These are phyloP conservation scores for Gambusia yucatana DNA, from an alignment of 2,797 vertebrate genomes.

Conservation along the genomic window DNA sequence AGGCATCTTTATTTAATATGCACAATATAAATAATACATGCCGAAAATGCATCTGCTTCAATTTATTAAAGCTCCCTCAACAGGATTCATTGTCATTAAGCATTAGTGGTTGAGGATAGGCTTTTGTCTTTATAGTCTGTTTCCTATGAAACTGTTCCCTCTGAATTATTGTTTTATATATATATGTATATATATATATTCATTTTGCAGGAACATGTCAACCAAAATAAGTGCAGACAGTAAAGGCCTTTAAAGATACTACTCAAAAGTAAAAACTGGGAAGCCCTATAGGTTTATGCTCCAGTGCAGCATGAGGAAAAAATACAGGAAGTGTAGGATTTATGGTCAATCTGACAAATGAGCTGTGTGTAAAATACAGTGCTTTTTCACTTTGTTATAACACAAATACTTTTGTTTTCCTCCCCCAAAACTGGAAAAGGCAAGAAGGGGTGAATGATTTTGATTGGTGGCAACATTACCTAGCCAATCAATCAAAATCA, in stretches of 20 bases:
- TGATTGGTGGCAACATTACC: constrained; percentile 73
- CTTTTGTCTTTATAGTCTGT: constrained; percentile 70
- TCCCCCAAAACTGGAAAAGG: constrained; percentile 37
- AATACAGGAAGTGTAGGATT: constrained; percentile 48
- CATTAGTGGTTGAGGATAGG: constrained; percentile 60
- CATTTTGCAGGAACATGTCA: constrained; percentile 62
- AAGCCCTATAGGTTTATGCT: constrained; percentile 65
- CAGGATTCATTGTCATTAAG: constrained; percentile 73
- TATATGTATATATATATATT: constrained; percentile 36
- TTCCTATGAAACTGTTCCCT: constrained; percentile 59
- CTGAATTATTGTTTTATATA: constrained; percentile 56
- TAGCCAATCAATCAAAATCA: constrained; percentile 79
- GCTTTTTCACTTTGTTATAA: constrained; percentile 17
- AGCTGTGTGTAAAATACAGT: constrained; percentile 1
- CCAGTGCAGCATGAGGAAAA: constrained; percentile 53
- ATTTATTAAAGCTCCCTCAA: constrained; percentile 78
- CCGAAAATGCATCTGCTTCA: constrained; percentile 78
- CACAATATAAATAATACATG: constrained; percentile 81
- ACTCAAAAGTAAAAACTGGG: constrained; percentile 59
- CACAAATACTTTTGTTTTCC: constrained; percentile 44
- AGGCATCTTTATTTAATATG: constrained; percentile 82
- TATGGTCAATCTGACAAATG: constrained; percentile 45
- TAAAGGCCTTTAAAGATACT: constrained; percentile 65
- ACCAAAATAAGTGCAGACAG: constrained; percentile 59
- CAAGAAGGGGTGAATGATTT: constrained; percentile 62